Conservation (phyloP, 1,140 invertebrate genomes). For the Pseudomyrmex concolor region DNA sequence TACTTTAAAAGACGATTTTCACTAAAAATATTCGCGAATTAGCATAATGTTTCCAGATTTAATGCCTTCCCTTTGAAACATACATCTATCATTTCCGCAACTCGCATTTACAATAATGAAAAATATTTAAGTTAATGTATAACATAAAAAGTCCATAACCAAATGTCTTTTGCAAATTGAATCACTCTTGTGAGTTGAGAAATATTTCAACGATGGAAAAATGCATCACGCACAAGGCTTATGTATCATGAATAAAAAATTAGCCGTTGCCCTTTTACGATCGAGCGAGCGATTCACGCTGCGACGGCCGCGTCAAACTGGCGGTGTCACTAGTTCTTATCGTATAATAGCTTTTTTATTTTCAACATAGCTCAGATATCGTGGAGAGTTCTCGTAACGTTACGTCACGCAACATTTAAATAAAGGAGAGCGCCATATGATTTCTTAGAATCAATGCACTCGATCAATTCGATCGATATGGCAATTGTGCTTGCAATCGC, state of each 20-base stretch:
- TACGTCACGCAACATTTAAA: constrained; percentile 30
- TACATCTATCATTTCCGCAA: constrained; percentile 2
- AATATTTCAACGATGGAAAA: constrained; percentile 34
- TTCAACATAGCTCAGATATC: constrained; percentile 44
- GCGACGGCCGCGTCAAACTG: constrained; percentile 24
- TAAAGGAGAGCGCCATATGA: constrained; percentile 33
- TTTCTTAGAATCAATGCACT: neutral
- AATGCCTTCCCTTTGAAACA: neutral
- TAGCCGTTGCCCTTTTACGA: constrained; percentile 25
- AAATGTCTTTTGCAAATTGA: constrained; percentile 7
- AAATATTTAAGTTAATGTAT: constrained; percentile 4
- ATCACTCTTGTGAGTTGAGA: neutral
- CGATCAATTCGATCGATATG: neutral
- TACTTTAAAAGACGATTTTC: too few species aligned
- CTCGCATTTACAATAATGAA: constrained; percentile 27
- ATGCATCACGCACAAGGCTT: constrained; percentile 8
- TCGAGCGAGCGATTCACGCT: constrained; percentile 41
- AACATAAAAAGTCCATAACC: neutral
- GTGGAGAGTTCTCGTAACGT: constrained; percentile 11
- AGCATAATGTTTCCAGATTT: constrained; percentile 37
- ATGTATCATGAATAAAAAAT: constrained; percentile 51
- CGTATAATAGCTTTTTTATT: constrained; percentile 45
- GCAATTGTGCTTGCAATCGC: neutral
- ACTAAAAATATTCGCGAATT: constrained; percentile 13
- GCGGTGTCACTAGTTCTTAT: neutral